Evolutionary conservation across 1,140 invertebrate genomes (phyloP).

Genomic region (Drosophila tristis): DNA sequence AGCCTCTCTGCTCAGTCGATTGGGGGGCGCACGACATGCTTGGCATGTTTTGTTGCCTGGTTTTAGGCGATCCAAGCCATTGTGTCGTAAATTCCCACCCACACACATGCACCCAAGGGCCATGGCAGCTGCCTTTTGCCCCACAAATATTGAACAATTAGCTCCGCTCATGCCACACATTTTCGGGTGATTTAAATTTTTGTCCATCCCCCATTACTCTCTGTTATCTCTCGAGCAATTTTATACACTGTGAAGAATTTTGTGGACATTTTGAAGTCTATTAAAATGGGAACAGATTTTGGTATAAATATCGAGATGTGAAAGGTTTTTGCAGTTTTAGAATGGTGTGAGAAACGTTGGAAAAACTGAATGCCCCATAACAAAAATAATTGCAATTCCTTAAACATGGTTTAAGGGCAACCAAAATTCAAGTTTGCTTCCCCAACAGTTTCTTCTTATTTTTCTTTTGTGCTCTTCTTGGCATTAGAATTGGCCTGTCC

Average conservation of each 20-base stretch:
- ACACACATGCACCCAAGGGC: constrained; percentile 57
- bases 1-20: constrained; percentile 24
- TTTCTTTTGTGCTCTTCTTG: constrained; percentile 1
- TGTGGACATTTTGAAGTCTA: no score
- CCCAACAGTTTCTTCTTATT: no score
- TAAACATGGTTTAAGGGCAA: no score
- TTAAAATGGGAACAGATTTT: no score
- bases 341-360: no score
- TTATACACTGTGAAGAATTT: no score
- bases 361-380: no score
- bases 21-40: constrained; percentile 47
- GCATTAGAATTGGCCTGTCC: constrained; percentile 7
- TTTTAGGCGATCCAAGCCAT: constrained; percentile 58
- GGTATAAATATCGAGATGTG: no score
- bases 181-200: constrained; percentile 55
- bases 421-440: no score
- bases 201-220: constrained; percentile 1
- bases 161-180: constrained; percentile 45
- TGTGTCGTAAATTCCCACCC: constrained; percentile 66
- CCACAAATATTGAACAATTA: constrained; percentile 76
- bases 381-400: no score
- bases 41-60: constrained; percentile 68
- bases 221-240: no score
- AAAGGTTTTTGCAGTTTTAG: no score
- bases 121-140: constrained; percentile 51